phyloP scores from a whole-genome alignment of 2,888 invertebrate species.

The Leucoptera coffeella region DNA sequence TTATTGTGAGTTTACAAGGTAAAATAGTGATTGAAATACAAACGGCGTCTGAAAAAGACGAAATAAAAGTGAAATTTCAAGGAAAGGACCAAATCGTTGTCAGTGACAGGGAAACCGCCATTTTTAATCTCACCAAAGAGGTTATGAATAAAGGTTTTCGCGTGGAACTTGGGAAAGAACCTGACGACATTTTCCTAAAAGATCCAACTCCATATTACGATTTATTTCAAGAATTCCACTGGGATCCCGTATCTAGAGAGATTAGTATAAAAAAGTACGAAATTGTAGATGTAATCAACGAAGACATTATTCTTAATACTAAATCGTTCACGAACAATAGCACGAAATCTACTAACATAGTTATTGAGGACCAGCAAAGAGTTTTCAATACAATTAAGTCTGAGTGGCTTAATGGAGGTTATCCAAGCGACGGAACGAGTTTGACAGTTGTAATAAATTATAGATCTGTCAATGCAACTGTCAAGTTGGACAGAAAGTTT shows the following conservation, averaged over 20 bases:
- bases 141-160: not conserved
- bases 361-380: not conserved
- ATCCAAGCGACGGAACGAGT: not conserved
- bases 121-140: not conserved
- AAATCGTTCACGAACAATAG: not conserved
- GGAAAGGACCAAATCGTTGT: not conserved
- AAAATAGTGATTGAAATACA: not conserved
- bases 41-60: not conserved
- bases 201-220: not conserved
- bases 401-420: not conserved
- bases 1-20: no score
- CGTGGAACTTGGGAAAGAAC: not conserved
- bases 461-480: not conserved
- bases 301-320: not conserved
- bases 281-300: not conserved
- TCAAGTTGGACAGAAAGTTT: no score
- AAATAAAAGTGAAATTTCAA: not conserved
- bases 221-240: not conserved
- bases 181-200: not conserved
- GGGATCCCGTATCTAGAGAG: not conserved
- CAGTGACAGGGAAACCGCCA: not conserved
- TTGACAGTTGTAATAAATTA: not conserved
- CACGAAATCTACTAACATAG: not conserved
- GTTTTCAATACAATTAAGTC: not conserved
- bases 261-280: not conserved